Percentiles rank a stretch among this genome's conserved stretches.
Evolutionary conservation across 2,797 vertebrate species (phyloP).

Genomic region (Acomys russatus): DNA sequence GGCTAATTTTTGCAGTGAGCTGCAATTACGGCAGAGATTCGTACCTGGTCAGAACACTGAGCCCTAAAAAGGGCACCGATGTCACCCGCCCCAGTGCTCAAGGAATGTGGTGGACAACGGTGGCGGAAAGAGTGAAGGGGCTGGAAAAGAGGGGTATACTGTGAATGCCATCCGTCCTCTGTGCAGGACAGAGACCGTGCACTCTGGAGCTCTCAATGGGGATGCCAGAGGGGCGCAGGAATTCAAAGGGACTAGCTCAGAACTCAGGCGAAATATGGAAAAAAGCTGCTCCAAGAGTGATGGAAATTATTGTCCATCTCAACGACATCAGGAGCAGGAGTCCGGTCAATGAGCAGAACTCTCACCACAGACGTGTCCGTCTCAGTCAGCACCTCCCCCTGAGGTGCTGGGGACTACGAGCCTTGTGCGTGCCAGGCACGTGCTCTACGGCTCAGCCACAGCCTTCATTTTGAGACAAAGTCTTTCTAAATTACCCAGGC

Average conservation of each 20-base stretch:
- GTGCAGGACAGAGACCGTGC: background rate
- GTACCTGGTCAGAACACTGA: background rate
- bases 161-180: background rate
- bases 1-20: background rate
- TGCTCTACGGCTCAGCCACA: background rate
- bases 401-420: background rate
- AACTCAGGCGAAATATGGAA: constrained; percentile 9
- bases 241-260: background rate
- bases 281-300: background rate
- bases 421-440: background rate
- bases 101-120: background rate
- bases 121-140: background rate
- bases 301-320: background rate
- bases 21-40: background rate
- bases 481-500: background rate
- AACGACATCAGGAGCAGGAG: background rate
- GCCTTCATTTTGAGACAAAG: background rate
- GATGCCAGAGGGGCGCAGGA: background rate
- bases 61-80: background rate
- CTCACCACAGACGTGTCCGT: background rate
- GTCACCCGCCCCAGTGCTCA: background rate
- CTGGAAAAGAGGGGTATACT: background rate
- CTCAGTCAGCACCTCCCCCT: background rate
- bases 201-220: background rate
- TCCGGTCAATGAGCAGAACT: background rate